Evolutionary conservation across 1,140 invertebrate species (phyloP), one percentile per base, ranked within the genome.

Genomic region (Sminthurides bifidus): DNA sequence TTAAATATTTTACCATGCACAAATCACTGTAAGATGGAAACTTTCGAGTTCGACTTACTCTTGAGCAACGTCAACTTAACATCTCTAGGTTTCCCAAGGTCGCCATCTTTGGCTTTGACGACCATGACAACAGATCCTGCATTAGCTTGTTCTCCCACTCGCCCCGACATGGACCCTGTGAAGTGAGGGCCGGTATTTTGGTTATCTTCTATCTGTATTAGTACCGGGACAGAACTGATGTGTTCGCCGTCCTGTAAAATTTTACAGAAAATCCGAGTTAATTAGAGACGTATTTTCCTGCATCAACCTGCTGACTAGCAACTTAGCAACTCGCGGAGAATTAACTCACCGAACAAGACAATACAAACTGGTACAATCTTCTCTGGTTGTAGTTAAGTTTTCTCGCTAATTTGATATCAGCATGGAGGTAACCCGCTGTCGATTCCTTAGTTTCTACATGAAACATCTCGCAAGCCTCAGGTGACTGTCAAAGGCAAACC

Each of bases 71-170:
- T 82, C 66, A 89, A 82, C 40, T 79, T 74, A 46, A 92, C 81
- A 66, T 79, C 79, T 29, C 87, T 75, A 0, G 87, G 86, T 64
- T 81, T 77, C 45, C 0, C 85, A 85, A 40, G 74, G 66, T 92
- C 88, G 0, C 85, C 86, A 68, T 92, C 89, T 40, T 81, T 74
- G 0, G 88, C 88, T 66, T 82, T 79, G 2, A 89, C 73, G 1
- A 79, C 82, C 70, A 90, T 78, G 1, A 87, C 84, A 12, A 85
- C 70, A 2, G 83, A 84, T n/a, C 87, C 87, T 44, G 92, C 86
- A 0, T 83, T 78, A 59, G 81, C 83, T 66, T 91, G 84, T 71
- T 92, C 89, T 23, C 77, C 73, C n/a, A 92, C 77, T 27, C 89
- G 78, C 0, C 82, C 84, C 8, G 83, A 83, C 24, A 89, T 72